Percentiles rank a stretch among this genome's conserved stretches.
Evolutionary conservation across 2,113 vertebrate species (phyloP).

Genomic region (Anhinga anhinga): DNA sequence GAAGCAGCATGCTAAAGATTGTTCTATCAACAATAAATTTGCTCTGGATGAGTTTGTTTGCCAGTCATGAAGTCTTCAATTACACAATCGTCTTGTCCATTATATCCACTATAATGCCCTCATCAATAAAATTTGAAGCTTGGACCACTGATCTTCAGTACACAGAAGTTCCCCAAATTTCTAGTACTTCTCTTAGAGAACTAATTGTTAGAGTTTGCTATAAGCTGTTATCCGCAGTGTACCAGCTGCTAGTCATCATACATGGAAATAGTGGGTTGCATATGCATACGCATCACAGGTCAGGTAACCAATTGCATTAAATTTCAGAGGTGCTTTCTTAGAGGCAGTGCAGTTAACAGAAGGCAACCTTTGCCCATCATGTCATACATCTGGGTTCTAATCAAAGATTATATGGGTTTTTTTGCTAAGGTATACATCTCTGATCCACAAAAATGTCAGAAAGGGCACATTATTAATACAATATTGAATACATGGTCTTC

Average conservation of each 20-base stretch:
- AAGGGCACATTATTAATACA: not conserved
- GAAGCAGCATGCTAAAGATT: not conserved
- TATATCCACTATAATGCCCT: not conserved
- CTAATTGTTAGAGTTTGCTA: not conserved
- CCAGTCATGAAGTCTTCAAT: not conserved
- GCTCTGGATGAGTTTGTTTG: not conserved
- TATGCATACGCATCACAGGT: not conserved
- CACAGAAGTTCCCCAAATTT: not conserved
- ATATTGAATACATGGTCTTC: not conserved
- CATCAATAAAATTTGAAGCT: not conserved
- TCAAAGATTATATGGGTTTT: not conserved
- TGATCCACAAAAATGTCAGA: not conserved
- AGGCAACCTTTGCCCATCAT: not conserved
- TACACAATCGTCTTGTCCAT: too few relatives aligned
- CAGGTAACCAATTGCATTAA: not conserved
- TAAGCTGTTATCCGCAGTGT: not conserved
- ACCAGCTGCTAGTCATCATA: not conserved
- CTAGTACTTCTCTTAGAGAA: not conserved
- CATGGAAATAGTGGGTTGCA: not conserved
- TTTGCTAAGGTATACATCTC: not conserved
- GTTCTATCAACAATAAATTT: not conserved
- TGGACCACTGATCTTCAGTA: not conserved
- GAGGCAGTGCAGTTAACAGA: not conserved
- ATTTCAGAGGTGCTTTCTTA: not conserved
- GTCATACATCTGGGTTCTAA: not conserved